Evolutionary conservation across 2,797 vertebrate species (phyloP).

Genomic region (Silurus aristotelis): DNA sequence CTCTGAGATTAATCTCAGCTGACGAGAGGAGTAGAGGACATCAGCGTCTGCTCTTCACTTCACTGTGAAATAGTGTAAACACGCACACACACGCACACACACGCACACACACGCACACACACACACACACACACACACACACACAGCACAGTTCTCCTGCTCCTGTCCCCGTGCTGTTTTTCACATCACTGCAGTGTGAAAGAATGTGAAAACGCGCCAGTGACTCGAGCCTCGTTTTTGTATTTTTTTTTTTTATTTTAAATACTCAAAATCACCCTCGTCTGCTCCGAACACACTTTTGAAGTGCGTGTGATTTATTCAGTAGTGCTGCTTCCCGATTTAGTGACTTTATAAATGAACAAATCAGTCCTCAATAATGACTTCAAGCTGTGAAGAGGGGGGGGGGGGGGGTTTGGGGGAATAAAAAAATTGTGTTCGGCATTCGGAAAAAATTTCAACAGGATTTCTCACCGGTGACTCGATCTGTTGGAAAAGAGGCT

Average conservation of each 20-base stretch:
- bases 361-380: constrained; percentile 68
- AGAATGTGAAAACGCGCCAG: constrained; percentile 59
- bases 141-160: background rate
- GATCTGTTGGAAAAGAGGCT: constrained; percentile 63
- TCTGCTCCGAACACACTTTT: constrained; percentile 50
- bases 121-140: too few relatives aligned
- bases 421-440: constrained; percentile 61
- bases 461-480: constrained; percentile 54
- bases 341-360: constrained; percentile 72
- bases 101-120: too few relatives aligned
- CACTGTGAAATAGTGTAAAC: constrained; percentile 67
- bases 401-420: too few relatives aligned
- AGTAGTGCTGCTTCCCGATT: constrained; percentile 71
- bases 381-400: constrained; percentile 62
- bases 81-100: too few relatives aligned
- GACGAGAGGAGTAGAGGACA: constrained; percentile 48
- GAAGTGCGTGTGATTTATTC: constrained; percentile 68
- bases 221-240: constrained; percentile 37
- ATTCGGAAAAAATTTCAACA: constrained; percentile 63
- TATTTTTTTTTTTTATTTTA: too few relatives aligned
- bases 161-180: constrained; percentile 55
- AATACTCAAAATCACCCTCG: constrained; percentile 27
- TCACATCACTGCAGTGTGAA: constrained; percentile 58
- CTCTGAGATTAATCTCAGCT: constrained; percentile 58
- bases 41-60: constrained; percentile 66